Evolutionary conservation across 2,113 vertebrate species (phyloP), one percentile per base, ranked within the genome.

Genomic region (Hiodon alosoides): DNA sequence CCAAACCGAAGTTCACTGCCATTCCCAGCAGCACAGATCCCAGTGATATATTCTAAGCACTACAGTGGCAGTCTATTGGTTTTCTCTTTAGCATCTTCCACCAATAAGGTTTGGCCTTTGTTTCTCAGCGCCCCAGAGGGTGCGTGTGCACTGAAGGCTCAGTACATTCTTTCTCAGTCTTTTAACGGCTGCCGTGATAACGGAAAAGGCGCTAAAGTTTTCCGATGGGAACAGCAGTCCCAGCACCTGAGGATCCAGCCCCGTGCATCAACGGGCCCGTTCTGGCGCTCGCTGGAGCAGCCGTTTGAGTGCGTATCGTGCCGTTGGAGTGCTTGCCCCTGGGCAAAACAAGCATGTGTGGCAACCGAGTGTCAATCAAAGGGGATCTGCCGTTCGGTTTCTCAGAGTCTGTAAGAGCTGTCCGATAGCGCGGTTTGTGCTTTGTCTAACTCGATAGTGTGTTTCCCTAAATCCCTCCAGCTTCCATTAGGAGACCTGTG

Each of bases 261-360:
- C 31, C 31, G 31, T 52, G 59, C 68, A 70, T 69, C 74, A 76
- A 57, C 70, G 70, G 64, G 68, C 58, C 59, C 47, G 59, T 51
- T 54, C n/a, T 51, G 54, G 68, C 59, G 55, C 10, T 71, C 75
- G 65, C 31, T 71, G 62, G 7, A 55, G 46, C 17, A 65, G 59
- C 68, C 68, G 60, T 31, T 54, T 57, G 59, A 64, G 14, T 48
- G 67, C 16, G 16, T 16, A 71, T 50, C 64, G 59, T 71, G 69
- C 51, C 65, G 52, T 5, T 51, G 51, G 17, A 62, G 31, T 4
- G 17, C 51, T 54, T 55, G 51, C 59, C 52, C 13, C 5, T 54
- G 31, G 47, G 51, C 51, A 55, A 59, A n/a, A 31, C 51, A 59
- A 6, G 47, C 31, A n/a, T 58, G 57, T 72, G 11, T 58, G 55